These are phyloP conservation scores for Etheostoma cragini DNA, from an alignment of 2,113 vertebrate species.

Conservation along the genomic window DNA sequence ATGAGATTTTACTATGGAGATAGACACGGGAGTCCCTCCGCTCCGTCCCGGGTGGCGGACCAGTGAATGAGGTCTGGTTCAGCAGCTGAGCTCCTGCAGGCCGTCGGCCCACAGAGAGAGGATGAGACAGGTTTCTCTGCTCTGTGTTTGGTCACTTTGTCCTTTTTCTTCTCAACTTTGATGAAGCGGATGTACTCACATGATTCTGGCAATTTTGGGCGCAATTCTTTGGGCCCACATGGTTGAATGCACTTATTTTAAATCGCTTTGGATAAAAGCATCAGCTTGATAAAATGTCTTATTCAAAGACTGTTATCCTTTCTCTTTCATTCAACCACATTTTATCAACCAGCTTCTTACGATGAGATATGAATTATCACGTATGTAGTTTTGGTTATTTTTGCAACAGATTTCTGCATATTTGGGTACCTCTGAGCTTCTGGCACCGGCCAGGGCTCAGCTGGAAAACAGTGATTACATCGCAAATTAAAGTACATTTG, in stretches of 20 bases:
- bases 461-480: not conserved
- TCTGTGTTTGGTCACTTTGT: not conserved
- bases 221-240: no score
- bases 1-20: not conserved
- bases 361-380: not conserved
- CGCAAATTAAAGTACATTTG: not conserved
- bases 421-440: not conserved
- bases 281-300: not conserved
- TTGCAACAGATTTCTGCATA: not conserved
- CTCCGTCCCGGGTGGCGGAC: not conserved
- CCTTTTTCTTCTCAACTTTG: no score
- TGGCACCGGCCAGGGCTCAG: not conserved
- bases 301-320: not conserved
- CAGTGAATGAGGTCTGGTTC: conserved; percentile 23
- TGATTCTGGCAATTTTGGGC: not conserved
- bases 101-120: not conserved
- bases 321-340: not conserved
- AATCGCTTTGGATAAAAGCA: not conserved
- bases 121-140: not conserved
- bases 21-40: not conserved
- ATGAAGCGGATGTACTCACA: not conserved
- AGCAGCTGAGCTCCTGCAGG: not conserved
- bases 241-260: no score
- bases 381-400: not conserved
- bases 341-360: not conserved